Base-by-base conservation (phyloP, 1,140 invertebrate genomes). In the Plectrocnemia conspersa region DNA sequence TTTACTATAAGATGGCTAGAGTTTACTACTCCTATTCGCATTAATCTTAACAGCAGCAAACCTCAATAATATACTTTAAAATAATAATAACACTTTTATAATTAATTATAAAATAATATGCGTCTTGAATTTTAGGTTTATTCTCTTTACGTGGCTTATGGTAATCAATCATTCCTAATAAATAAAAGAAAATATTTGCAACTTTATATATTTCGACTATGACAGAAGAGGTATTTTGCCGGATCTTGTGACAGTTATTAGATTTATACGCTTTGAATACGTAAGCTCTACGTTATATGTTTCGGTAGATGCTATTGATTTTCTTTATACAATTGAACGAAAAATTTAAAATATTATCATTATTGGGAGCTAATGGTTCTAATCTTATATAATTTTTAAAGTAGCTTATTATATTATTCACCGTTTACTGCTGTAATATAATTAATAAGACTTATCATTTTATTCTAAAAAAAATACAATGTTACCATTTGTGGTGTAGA, bases 111-210 rank as follows among this genome's bases (percentile, higher is more conserved):
- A 38, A 13, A 13, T 38, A 9, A 6, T 6, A 38, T 29, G 35
- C 18, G 18, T 38, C 18, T 38, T 16, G 35, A 7, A 38, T 5
- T 6, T 5, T 7, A 38, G 35, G 18, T 38, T 38, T 10, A 16
- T 13, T 13, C 35, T 16, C 10, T 38, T 16, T 38, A 10, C 5
- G 21, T 24, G 42, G 42, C 33, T 50, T 50, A 24, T 29, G 19
- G 22, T 35, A 38, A 50, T 50, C 33, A 50, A 50, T 50, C 47
- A 50, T 50, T 38, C 29, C 35, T 50, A 38, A 38, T 38, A 38
- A 38, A 50, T 50, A 50, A 50, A 50, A 50, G 33, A 15, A 24
- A 38, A 50, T 21, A 35, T 50, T 2, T 44, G 7, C 18, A 19
- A 24, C 46, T 23, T 38, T 38, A n/a, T 38, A 38, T 38, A 38